phyloP scores from a whole-genome alignment of 2,888 invertebrate genomes.

The Vesta saturnalis region DNA sequence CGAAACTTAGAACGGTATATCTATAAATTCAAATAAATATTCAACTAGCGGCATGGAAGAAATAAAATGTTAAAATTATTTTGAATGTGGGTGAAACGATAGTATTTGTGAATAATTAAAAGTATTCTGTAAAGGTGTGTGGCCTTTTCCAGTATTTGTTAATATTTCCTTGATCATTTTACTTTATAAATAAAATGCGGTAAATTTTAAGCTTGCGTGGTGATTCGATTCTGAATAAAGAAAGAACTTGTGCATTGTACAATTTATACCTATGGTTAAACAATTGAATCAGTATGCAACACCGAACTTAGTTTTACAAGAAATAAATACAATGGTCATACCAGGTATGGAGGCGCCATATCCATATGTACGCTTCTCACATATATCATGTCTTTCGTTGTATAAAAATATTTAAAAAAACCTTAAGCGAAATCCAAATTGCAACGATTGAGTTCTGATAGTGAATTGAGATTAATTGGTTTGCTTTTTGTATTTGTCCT shows the following conservation, averaged over 20 bases:
- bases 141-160: conserved; percentile 25
- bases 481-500: too few relatives aligned
- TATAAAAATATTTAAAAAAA: conserved; percentile 25
- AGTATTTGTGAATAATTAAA: conserved; percentile 8
- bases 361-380: conserved; percentile 38
- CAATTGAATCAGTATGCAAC: conserved; percentile 40
- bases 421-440: conserved; percentile 28
- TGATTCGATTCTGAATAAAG: background rate
- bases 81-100: conserved; percentile 16
- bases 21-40: too few relatives aligned
- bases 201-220: background rate
- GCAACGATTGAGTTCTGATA: conserved; percentile 23
- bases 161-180: conserved; percentile 9
- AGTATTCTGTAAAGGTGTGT: background rate
- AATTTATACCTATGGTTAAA: conserved; percentile 33
- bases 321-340: conserved; percentile 42
- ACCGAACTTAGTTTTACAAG: conserved; percentile 37
- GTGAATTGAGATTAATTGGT: conserved; percentile 16
- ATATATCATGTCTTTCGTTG: conserved; percentile 26
- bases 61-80: conserved; percentile 19
- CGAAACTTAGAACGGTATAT: too few relatives aligned
- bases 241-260: background rate
- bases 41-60: too few relatives aligned
- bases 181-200: too few relatives aligned
- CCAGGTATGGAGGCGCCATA: conserved; percentile 39